phyloP scores from a whole-genome alignment of 2,888 invertebrate species.

The Eupithecia subumbrata region DNA sequence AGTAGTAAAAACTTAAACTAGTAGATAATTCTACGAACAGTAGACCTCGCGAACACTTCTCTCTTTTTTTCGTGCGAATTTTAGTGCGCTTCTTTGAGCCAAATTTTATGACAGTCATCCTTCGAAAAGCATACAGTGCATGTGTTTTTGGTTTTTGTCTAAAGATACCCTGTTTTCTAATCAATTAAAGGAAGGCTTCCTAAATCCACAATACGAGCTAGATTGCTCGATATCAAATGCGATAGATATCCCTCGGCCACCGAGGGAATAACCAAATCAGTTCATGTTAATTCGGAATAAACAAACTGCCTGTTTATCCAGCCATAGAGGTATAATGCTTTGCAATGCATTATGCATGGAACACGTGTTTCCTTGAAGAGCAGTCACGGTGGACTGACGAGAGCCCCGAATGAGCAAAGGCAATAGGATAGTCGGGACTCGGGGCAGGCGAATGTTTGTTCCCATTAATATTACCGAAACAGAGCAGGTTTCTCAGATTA shows the following conservation, averaged over 20 bases:
- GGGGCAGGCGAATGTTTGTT: slow-evolving; percentile 68
- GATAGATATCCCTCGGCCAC: background rate
- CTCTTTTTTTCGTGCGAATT: too few species aligned
- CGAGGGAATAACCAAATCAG: slow-evolving; percentile 24
- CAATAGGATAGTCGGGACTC: slow-evolving; percentile 46
- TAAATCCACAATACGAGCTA: background rate
- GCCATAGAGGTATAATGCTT: slow-evolving; percentile 38
- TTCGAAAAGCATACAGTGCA: background rate
- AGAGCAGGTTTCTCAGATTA: slow-evolving; percentile 82
- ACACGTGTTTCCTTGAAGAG: slow-evolving; percentile 42
- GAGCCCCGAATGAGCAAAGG: slow-evolving; percentile 54
- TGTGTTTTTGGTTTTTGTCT: background rate
- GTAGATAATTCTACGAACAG: too few species aligned
- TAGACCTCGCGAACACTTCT: too few species aligned
- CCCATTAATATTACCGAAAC: slow-evolving; percentile 81
- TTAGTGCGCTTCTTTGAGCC: background rate
- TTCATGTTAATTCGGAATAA: slow-evolving; percentile 37
- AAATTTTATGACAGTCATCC: background rate
- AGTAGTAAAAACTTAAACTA: background rate
- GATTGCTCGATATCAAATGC: slow-evolving; percentile 9
- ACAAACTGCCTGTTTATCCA: slow-evolving; percentile 36
- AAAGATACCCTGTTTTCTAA: background rate
- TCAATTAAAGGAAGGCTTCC: background rate
- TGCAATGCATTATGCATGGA: slow-evolving; percentile 46
- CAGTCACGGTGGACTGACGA: slow-evolving; percentile 43